Base-by-base conservation (phyloP, 2,888 invertebrate genomes). In the Drosophila ustulata region DNA sequence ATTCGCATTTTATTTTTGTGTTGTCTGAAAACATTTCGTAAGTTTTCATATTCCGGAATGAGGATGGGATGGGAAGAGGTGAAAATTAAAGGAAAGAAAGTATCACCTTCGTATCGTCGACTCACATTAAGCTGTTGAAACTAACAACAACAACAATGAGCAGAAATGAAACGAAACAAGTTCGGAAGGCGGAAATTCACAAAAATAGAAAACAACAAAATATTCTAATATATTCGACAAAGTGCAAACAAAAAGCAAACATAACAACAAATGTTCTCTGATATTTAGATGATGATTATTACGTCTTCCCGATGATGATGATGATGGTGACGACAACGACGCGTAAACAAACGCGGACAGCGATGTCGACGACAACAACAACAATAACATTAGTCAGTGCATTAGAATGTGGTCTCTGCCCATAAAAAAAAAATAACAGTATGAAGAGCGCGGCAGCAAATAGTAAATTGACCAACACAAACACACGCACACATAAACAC, bases 101-200 rank as follows among this genome's bases (percentile, higher is more conserved):
- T 75, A 56, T 66, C 28, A 55, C 18, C 39, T 53, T 23, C 55
- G 23, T 43, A 32, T 55, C 55, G 46, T 52, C 56, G 37, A 55
- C 70, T 53, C 70, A 34, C 34, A 73, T 51, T 39, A 66, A 69
- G 56, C 56, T 61, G 70, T 41, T 56, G 64, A 70, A 74, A 69
- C 71, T 67, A 61, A 61, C 67, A 74, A 47, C 1, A 55, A 59
- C 37, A 66, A 55, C 30, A 53, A 18, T 18, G 18, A 18, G 18
- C 1, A 56, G 23, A 74, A 53, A 18, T 58, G 49, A 11, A 61
- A 62, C 39, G 51, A 71, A 64, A 68, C 65, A 59, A 56, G 65
- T 62, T 47, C 37, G 46, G 46, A 73, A 76, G 76, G 76, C 76
- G 76, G 71, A 82, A 77, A 81, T 77, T 78, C 59, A 68, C 77